phyloP scores from a whole-genome alignment of 2,113 vertebrate species.

The Eulemur rufifrons region DNA sequence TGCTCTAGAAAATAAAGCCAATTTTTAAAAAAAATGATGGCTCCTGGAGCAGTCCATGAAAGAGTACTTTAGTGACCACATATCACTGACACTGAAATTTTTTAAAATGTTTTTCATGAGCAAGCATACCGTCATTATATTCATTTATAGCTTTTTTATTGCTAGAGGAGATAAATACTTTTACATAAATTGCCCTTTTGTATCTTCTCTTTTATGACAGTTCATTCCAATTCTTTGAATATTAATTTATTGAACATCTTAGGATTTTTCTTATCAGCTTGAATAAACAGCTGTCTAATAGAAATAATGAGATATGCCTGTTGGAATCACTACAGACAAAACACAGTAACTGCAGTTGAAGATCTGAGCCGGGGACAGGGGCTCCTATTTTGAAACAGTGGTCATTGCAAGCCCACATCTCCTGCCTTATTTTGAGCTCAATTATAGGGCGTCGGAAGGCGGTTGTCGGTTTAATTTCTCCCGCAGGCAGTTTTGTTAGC shows the following conservation, averaged over 20 bases:
- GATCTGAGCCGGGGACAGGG: not conserved
- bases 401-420: not conserved
- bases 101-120: not conserved
- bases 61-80: not conserved
- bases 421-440: slow-evolving; percentile 50
- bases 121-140: not conserved
- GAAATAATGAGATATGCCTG: not conserved
- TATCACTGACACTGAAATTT: not conserved
- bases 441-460: slow-evolving; percentile 24
- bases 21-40: not conserved
- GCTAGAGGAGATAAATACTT: not conserved
- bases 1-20: not conserved
- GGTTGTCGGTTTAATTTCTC: slow-evolving; percentile 58
- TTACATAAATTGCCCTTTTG: not conserved
- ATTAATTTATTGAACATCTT: not conserved
- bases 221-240: not conserved
- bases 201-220: not conserved
- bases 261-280: slow-evolving; percentile 7
- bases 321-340: not conserved
- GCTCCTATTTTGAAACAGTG: slow-evolving; percentile 34
- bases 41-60: not conserved
- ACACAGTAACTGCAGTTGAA: not conserved
- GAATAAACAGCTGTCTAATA: not conserved
- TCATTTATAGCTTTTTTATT: not conserved
- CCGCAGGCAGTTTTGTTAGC: slow-evolving; percentile 1